Percentiles rank a stretch among this genome's conserved stretches.
Conservation (phyloP, 1,140 invertebrate genomes). For the Probaryconus sp. region DNA sequence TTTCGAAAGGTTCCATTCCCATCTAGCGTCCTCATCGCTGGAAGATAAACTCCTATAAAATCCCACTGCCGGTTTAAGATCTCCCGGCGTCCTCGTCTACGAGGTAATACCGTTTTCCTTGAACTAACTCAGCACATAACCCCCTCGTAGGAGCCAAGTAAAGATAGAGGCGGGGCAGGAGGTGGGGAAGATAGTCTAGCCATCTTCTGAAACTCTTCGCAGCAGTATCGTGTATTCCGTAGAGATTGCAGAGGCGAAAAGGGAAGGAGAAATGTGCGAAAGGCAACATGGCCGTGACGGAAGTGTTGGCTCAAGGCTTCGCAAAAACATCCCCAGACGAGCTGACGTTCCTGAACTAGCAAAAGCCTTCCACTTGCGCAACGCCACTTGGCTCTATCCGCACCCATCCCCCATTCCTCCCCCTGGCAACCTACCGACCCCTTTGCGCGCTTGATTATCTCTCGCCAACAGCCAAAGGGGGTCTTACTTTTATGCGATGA, state of each 20-base stretch:
- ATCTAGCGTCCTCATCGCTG: conserved; percentile 66
- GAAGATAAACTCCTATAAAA: conserved; percentile 75
- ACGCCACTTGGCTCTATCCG: conserved; percentile 14
- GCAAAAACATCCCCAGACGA: conserved; percentile 70
- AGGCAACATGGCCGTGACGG: conserved; percentile 57
- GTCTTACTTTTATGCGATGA: conserved; percentile 66
- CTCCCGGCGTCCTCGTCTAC: conserved; percentile 47
- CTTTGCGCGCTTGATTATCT: conserved; percentile 65
- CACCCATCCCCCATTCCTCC: conserved; percentile 65
- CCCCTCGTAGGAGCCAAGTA: conserved; percentile 40
- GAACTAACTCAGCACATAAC: conserved; percentile 63
- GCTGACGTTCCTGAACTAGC: conserved; percentile 67
- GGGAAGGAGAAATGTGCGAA: conserved; percentile 45
- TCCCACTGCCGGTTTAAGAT: conserved; percentile 71
- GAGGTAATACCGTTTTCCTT: conserved; percentile 65
- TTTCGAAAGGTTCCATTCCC: conserved; percentile 67
- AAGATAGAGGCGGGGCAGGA: conserved; percentile 32
- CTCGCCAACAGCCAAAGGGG: conserved; percentile 63
- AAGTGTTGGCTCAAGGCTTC: conserved; percentile 55
- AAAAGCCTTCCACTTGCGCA: conserved; percentile 72
- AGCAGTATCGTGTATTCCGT: conserved; percentile 60
- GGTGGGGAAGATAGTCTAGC: conserved; percentile 51
- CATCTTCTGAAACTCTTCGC: conserved; percentile 61
- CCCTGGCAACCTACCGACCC: conserved; percentile 60
- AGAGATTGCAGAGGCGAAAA: conserved; percentile 61